Percentiles rank a stretch among this genome's conserved stretches.
These are phyloP conservation scores for Trichogramma pretiosum DNA, from an alignment of 1,140 invertebrate genomes.

Conservation along the genomic window DNA sequence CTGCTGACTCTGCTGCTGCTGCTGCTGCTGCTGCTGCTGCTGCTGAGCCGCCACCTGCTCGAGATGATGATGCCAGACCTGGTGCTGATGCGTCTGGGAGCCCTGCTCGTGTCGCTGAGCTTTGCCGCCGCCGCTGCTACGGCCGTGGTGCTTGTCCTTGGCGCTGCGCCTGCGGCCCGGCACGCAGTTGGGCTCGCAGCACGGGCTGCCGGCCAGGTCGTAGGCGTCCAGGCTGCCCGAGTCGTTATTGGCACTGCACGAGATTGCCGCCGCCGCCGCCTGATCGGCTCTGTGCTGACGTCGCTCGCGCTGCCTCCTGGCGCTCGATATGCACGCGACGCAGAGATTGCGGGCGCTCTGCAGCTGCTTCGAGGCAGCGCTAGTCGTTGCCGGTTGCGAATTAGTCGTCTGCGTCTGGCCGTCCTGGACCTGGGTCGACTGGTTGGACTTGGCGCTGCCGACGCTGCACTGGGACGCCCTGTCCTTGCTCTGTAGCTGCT, in stretches of 20 bases:
- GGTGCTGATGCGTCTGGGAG: slow-evolving; percentile 24
- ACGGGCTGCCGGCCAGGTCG: slow-evolving; percentile 65
- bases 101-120: slow-evolving; percentile 31
- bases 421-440: slow-evolving; percentile 23
- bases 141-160: slow-evolving; percentile 46
- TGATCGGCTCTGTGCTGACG: background rate
- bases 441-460: slow-evolving; percentile 29
- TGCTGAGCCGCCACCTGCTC: slow-evolving; percentile 20
- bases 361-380: slow-evolving; percentile 10
- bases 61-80: slow-evolving; percentile 17
- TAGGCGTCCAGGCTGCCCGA: slow-evolving; percentile 72
- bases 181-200: slow-evolving; percentile 74
- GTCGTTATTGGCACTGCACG: slow-evolving; percentile 41
- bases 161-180: slow-evolving; percentile 60
- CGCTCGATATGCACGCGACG: slow-evolving; percentile 62
- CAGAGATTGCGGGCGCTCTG: slow-evolving; percentile 52
- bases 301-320: slow-evolving; percentile 36
- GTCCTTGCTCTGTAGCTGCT: slow-evolving; percentile 10
- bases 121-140: no score
- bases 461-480: slow-evolving; percentile 17
- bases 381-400: slow-evolving; percentile 16
- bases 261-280: background rate
- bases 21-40: slow-evolving; percentile 27
- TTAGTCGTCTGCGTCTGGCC: slow-evolving; percentile 6
- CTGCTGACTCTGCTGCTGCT: slow-evolving; percentile 24